Base-by-base conservation (phyloP, 2,888 invertebrate genomes). In the Steinernema scapterisci region DNA sequence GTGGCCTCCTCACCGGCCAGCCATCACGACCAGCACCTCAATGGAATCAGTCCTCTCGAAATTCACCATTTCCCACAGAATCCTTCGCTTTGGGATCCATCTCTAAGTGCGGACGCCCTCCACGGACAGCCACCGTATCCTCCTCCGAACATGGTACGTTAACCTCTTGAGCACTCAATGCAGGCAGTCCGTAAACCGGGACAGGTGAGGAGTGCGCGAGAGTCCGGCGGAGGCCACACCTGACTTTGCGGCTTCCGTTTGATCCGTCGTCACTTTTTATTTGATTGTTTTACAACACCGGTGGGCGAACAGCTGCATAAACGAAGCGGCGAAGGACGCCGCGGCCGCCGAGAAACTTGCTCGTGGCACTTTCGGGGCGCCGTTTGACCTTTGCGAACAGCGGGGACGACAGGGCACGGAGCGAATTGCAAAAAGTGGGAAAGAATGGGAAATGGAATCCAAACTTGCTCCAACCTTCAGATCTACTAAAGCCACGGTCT, bases 1-100 rank as follows among this genome's bases (percentile, higher is more conserved):
- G 95, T 97, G 78, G 97, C 97, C 56, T 94, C 95, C 54, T 95
- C 95, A 82, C 90, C 91, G 0, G 89, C 90, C 0, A 88, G 90
- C 11, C 90, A 91, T 83, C 76, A 70, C n/a, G 77, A 81, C 31
- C 51, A 46, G 13, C 56, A 70, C 16, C 38, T 73, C 11, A 71
- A 48, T 38, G 71, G 56, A 23, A 52, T 80, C 71, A 70, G 76
- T 21, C 73, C 80, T 13, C 46, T 80, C 3, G 81, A 82, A 27
- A 80, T 80, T 19, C 80, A 76, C 71, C 80, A 82, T 44, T 80
- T 77, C 70, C 71, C 77, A 7, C 79, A 80, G 72, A 74, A 71
- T 52, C 72, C 80, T 27, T n/a, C 72, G 7, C 31, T 82, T 23
- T 80, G 82, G 80, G 73, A 78, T 13, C 45, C 71, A 9, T 1